phyloP scores from a whole-genome alignment of 1,140 invertebrate species.

The Brevipalpus yothersi region DNA sequence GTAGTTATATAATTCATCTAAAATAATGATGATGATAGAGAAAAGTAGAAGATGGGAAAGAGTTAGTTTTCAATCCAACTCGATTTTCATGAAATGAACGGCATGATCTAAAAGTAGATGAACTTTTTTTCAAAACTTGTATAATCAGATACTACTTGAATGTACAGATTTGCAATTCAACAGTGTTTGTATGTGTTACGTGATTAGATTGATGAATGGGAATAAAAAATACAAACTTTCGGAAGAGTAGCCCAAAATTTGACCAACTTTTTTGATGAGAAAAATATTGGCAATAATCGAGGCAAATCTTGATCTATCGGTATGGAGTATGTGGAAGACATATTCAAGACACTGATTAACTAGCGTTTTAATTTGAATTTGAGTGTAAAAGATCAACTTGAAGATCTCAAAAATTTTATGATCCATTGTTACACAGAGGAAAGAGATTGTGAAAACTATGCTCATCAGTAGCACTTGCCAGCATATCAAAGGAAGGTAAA shows the following conservation, averaged over 20 bases:
- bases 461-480: no score
- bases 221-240: background rate
- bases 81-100: background rate
- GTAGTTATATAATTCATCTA: constrained; percentile 2
- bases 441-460: no score
- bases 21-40: background rate
- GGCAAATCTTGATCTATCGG: background rate
- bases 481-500: no score
- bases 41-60: background rate
- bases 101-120: background rate
- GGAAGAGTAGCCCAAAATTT: constrained; percentile 3
- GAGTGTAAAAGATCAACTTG: no score
- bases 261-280: background rate
- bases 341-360: background rate
- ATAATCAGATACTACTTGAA: no score
- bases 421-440: no score
- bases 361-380: no score
- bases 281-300: background rate
- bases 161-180: no score
- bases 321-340: background rate
- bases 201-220: background rate
- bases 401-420: no score
- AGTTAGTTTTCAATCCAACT: background rate
- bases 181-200: background rate
- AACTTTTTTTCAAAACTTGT: background rate